Percentiles rank a stretch among this genome's conserved stretches.
phyloP scores from a whole-genome alignment of 2,113 vertebrate species.

The Pluvianellus socialis region DNA sequence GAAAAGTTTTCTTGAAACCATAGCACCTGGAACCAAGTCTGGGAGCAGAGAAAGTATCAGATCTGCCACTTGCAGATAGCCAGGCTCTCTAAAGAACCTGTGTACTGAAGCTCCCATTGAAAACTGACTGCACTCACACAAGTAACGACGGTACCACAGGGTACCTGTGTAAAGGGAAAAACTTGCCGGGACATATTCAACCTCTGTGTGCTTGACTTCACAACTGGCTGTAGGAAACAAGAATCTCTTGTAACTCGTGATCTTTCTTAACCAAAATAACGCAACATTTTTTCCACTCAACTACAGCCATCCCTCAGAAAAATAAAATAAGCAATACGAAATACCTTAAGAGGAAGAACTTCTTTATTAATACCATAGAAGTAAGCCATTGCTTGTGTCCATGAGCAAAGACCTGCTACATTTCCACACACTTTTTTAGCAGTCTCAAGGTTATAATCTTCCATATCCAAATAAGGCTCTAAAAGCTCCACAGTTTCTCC shows the following conservation, averaged over 20 bases:
- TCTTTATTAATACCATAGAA: slow-evolving; percentile 88
- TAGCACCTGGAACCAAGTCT: not conserved
- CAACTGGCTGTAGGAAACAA: not conserved
- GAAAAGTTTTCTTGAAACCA: not conserved
- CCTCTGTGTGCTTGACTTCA: not conserved
- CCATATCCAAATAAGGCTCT: slow-evolving; percentile 81
- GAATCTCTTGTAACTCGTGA: not conserved
- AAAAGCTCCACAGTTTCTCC: slow-evolving; percentile 85
- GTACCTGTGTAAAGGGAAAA: not conserved
- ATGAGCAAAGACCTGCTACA: slow-evolving; percentile 86
- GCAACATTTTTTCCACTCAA: not conserved
- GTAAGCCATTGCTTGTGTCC: slow-evolving; percentile 86
- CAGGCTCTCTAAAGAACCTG: not conserved
- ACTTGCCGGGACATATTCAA: not conserved
- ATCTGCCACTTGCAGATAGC: not conserved
- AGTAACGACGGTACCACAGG: not conserved
- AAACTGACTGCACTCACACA: not conserved
- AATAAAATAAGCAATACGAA: not conserved
- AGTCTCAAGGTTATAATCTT: slow-evolving; percentile 85
- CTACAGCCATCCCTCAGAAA: not conserved
- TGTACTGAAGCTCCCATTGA: not conserved
- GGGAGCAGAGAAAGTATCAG: not conserved
- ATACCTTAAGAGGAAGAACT: slow-evolving; percentile 86
- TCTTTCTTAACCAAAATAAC: not conserved
- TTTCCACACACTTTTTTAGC: slow-evolving; percentile 87